Percentiles rank a stretch among this genome's conserved stretches.
Evolutionary conservation across 2,113 vertebrate species (phyloP).

Genomic region (Leucopternis melanops): DNA sequence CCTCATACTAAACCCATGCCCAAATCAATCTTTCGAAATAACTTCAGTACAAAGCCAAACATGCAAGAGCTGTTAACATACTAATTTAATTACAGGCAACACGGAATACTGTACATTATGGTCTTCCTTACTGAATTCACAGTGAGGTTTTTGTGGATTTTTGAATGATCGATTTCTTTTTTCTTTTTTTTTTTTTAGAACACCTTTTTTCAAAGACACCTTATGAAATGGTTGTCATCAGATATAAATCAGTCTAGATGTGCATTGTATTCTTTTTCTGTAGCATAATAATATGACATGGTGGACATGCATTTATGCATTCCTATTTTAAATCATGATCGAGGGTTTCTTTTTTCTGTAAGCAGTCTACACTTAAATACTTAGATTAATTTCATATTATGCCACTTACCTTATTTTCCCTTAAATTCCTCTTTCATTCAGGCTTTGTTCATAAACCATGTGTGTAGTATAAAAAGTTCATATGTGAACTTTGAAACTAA

Average conservation of each 20-base stretch:
- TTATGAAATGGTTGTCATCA: not conserved
- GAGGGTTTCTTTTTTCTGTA: not conserved
- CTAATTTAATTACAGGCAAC: not conserved
- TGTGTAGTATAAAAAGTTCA: not conserved
- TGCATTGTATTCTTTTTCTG: not conserved
- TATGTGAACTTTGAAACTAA: conserved; percentile 66
- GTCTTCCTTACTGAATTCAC: not conserved
- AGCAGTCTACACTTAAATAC: not conserved
- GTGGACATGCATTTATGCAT: not conserved
- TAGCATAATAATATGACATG: not conserved
- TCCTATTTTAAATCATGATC: not conserved
- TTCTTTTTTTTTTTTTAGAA: not conserved
- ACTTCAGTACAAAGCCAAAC: not conserved
- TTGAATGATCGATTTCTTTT: not conserved
- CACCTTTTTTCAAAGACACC: not conserved
- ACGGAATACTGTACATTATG: not conserved
- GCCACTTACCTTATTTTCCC: conserved; percentile 49
- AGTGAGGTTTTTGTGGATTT: not conserved
- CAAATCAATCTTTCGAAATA: not conserved
- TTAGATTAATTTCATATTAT: not conserved
- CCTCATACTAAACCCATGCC: not conserved
- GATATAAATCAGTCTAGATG: not conserved
- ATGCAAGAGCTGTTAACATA: not conserved
- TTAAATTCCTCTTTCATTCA: not conserved
- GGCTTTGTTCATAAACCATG: not conserved